These are phyloP conservation scores for Hypsibius dujardini DNA, from an alignment of 1,140 invertebrate species.

Conservation along the genomic window DNA sequence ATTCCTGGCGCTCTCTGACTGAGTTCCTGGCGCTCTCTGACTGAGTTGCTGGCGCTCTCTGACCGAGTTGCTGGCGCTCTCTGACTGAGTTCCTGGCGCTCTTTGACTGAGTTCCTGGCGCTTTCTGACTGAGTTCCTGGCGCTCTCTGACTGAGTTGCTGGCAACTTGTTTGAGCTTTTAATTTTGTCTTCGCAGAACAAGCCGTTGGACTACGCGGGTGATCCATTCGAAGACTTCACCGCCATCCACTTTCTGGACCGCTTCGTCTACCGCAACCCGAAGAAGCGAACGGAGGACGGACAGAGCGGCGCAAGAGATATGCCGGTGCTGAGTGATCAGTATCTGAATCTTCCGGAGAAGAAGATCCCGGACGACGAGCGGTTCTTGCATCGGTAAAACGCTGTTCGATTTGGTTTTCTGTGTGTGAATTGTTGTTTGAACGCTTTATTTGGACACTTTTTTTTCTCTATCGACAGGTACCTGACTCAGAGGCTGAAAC, in stretches of 20 bases:
- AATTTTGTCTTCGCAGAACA: conserved; percentile 26
- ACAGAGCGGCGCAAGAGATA: conserved; percentile 41
- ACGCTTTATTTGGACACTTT: not conserved
- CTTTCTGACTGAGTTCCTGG: not conserved
- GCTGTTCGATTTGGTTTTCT: conserved; percentile 34
- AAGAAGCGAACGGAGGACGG: conserved; percentile 44
- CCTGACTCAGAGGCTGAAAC: conserved; percentile 25
- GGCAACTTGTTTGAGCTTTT: conserved; percentile 13
- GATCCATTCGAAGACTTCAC: conserved; percentile 83
- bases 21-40: too few species aligned
- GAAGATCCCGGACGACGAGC: conserved; percentile 59
- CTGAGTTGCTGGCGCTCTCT: too few species aligned
- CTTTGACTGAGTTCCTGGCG: conserved; percentile 24
- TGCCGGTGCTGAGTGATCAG: conserved; percentile 47
- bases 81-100: too few species aligned
- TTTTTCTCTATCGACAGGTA: conserved; percentile 30
- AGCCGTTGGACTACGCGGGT: conserved; percentile 57
- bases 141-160: not conserved
- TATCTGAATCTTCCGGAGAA: conserved; percentile 50
- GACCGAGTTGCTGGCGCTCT: too few species aligned
- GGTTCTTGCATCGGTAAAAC: conserved; percentile 46
- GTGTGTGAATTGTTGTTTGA: conserved; percentile 25
- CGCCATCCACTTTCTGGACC: conserved; percentile 67
- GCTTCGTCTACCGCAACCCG: conserved; percentile 89
- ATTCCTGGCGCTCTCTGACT: too few species aligned